Conservation (phyloP, 2,888 invertebrate species). For the Agrotis clavis region DNA sequence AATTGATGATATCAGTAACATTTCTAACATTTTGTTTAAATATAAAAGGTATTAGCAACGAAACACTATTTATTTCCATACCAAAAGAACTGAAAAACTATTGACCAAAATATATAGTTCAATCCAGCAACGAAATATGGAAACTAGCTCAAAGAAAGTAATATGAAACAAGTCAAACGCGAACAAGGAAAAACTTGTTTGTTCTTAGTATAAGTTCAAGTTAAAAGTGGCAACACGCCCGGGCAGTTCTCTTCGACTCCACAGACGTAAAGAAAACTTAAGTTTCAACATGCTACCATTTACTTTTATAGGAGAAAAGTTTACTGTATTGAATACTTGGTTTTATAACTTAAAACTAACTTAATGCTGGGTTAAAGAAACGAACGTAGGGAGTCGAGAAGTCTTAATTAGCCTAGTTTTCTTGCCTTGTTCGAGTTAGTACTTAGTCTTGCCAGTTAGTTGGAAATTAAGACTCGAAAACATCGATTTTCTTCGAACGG, state of each 20-base stretch:
- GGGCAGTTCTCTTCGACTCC: conserved; percentile 28
- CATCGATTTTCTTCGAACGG: background rate
- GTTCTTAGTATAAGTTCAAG: conserved; percentile 44
- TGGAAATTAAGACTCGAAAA: background rate
- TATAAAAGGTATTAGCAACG: background rate
- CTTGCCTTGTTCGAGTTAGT: background rate
- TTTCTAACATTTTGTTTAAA: background rate
- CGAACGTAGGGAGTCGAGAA: background rate
- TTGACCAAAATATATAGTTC: conserved; percentile 8
- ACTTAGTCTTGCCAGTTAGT: background rate
- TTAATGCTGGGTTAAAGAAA: conserved; percentile 20
- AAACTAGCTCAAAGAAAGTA: conserved; percentile 56
- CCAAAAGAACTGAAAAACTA: conserved; percentile 11
- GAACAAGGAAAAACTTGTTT: conserved; percentile 47
- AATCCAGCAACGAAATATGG: conserved; percentile 27
- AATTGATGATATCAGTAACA: background rate
- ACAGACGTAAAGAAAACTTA: conserved; percentile 39
- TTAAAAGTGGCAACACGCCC: conserved; percentile 49
- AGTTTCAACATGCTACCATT: conserved; percentile 33
- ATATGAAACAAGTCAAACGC: conserved; percentile 46
- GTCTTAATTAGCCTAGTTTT: conserved; percentile 30
- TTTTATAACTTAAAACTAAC: conserved; percentile 26
- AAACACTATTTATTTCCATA: background rate
- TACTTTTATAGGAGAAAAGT: conserved; percentile 40
- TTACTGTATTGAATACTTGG: conserved; percentile 36